Percentiles rank a stretch among this genome's conserved stretches.
Conservation (phyloP, 1,140 invertebrate genomes). For the Drosophila melanica region DNA sequence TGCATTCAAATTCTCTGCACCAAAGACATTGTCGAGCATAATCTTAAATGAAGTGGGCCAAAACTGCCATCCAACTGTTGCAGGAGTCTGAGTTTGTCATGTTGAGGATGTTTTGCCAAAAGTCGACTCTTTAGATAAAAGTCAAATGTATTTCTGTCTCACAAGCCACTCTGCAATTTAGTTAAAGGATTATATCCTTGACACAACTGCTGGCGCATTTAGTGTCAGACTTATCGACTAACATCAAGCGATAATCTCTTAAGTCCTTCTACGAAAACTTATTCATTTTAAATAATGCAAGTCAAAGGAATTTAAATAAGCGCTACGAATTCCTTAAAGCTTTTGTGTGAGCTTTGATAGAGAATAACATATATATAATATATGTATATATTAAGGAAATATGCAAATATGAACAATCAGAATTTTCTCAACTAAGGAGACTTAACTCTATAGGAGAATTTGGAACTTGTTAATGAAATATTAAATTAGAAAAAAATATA, state of each 20-base stretch:
- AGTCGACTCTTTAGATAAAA: not conserved
- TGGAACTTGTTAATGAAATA: too few species aligned
- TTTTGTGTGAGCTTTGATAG: constrained; percentile 3
- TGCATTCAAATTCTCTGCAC: constrained; percentile 9
- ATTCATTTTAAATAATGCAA: constrained; percentile 20
- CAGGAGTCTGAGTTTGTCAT: constrained; percentile 11
- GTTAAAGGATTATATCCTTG: constrained; percentile 42
- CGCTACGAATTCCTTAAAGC: not conserved
- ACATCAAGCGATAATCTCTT: constrained; percentile 26
- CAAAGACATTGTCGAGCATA: not conserved
- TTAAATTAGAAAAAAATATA: too few species aligned
- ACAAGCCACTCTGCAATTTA: constrained; percentile 24
- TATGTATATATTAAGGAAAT: not conserved
- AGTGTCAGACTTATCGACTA: constrained; percentile 27
- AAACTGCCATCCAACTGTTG: not conserved
- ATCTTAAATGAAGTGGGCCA: not conserved
- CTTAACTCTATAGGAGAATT: too few species aligned
- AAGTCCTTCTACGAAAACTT: not conserved
- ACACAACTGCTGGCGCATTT: constrained; percentile 12
- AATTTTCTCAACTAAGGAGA: too few species aligned
- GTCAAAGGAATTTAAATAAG: constrained; percentile 8
- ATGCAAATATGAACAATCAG: not conserved
- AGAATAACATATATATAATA: not conserved
- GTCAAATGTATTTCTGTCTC: constrained; percentile 5
- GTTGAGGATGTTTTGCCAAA: constrained; percentile 1